Evolutionary conservation across 2,888 invertebrate genomes (phyloP), one percentile per base, ranked within the genome.

Genomic region (Drosophila formosana): DNA sequence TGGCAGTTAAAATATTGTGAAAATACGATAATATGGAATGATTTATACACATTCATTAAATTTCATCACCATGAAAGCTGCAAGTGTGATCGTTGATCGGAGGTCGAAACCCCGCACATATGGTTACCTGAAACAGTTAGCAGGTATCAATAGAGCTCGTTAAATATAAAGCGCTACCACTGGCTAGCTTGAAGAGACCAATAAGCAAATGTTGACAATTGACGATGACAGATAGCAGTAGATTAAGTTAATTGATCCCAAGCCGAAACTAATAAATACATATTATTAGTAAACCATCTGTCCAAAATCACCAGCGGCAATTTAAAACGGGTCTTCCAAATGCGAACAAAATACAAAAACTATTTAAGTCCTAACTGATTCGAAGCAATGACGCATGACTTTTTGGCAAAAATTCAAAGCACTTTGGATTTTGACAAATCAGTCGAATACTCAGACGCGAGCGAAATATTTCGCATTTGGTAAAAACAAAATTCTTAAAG

Each of bases 141-240:
- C 49, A 43, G 25, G 45, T 60, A 50, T 78, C 66, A 76, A 76
- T 78, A 53, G 69, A 52, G 66, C 70, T 78, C 66, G 62, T 81
- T 75, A 87, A 75, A 83, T 67, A 63, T 75, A 66, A 78, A 80
- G 58, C 82, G 87, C 87, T 87, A 84, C 87, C 72, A 61, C 52
- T 74, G 70, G 68, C 72, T 58, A 66, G 66, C 52, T 45, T 43
- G 50, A 56, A 66, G 26, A 60, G 57, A 60, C 47, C 26, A 62
- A 53, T 53, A 75, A 62, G 66, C 67, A 66, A 55, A 68, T 41
- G 70, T 62, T 18, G 62, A 25, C 43, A 39, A 43, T 60, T 55
- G 60, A 68, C 56, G 65, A 57, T 87, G 82, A 87, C 66, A 68
- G 66, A 87, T 81, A 47, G 75, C 34, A 3, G 39, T 34, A 73